phyloP scores from a whole-genome alignment of 2,113 vertebrate genomes.

The Gymnarchus niloticus region DNA sequence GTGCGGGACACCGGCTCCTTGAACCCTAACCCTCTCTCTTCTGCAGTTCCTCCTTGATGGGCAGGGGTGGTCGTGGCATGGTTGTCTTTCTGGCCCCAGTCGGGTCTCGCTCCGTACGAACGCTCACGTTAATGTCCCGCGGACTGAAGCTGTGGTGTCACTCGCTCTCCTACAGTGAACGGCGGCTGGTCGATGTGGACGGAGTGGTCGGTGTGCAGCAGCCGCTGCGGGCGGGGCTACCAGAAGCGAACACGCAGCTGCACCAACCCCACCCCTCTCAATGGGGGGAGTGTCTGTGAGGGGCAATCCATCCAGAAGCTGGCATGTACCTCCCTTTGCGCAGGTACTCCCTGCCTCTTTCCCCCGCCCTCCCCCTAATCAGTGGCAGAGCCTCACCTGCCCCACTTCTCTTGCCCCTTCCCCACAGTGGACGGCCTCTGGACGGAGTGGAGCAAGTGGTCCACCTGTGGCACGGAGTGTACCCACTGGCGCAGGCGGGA shows the following conservation, averaged over 20 bases:
- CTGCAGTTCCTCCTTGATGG: no score
- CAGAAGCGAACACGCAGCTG: conserved; percentile 82
- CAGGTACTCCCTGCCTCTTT: conserved; percentile 56
- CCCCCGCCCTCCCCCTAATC: background rate
- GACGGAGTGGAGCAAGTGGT: conserved; percentile 98
- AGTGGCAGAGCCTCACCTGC: background rate
- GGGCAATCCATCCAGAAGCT: conserved; percentile 81
- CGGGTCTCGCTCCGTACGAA: background rate
- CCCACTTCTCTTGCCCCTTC: background rate
- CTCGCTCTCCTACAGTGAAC: conserved; percentile 57
- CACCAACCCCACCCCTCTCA: conserved; percentile 81
- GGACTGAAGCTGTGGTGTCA: background rate
- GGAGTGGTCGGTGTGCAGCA: conserved; percentile 80
- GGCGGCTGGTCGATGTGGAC: conserved; percentile 87
- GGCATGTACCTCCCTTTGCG: conserved; percentile 76
- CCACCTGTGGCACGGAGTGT: conserved; percentile 93
- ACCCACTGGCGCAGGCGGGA: conserved; percentile 95
- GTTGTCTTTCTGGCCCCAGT: background rate
- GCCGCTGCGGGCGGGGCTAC: conserved; percentile 75
- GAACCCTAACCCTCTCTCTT: background rate
- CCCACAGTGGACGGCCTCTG: conserved; percentile 90
- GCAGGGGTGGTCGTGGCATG: no score
- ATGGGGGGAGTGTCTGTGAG: conserved; percentile 81
- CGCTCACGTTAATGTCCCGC: background rate
- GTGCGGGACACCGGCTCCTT: conserved; percentile 54